phyloP scores from a whole-genome alignment of 1,140 invertebrate species.

The Zaprionus lachaisei region DNA sequence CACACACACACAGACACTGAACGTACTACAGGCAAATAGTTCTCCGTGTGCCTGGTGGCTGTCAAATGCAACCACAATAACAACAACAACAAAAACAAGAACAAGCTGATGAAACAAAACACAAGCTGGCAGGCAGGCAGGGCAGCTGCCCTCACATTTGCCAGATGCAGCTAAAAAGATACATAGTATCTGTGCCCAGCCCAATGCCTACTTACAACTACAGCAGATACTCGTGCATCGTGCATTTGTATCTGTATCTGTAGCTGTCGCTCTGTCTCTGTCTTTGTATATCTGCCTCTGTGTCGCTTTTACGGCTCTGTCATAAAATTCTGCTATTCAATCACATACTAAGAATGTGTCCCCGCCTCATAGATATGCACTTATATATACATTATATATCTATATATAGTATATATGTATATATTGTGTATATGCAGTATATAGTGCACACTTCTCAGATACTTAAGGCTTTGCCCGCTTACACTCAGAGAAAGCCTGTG shows the following conservation, averaged over 20 bases:
- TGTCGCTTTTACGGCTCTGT: slow-evolving; percentile 43
- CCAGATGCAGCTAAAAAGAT: slow-evolving; percentile 61
- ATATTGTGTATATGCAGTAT: slow-evolving; percentile 8
- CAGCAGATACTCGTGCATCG: slow-evolving; percentile 41
- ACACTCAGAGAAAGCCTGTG: not conserved
- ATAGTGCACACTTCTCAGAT: slow-evolving; percentile 1
- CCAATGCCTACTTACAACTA: slow-evolving; percentile 41
- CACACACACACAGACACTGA: not conserved
- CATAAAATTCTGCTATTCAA: slow-evolving; percentile 44
- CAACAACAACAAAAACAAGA: slow-evolving; percentile 13
- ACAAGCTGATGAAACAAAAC: slow-evolving; percentile 6
- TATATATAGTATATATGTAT: slow-evolving; percentile 11
- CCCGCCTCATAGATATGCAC: slow-evolving; percentile 1
- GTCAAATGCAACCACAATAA: slow-evolving; percentile 49
- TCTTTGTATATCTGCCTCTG: slow-evolving; percentile 23
- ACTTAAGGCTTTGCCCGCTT: not conserved
- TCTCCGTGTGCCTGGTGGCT: slow-evolving; percentile 42
- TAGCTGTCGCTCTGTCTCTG: slow-evolving; percentile 28
- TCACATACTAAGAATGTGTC: slow-evolving; percentile 31
- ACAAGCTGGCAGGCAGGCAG: slow-evolving; percentile 39
- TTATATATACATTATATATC: not conserved
- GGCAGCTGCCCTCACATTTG: slow-evolving; percentile 75
- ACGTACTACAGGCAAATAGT: slow-evolving; percentile 22
- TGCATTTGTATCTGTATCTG: slow-evolving; percentile 63
- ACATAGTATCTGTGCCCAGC: slow-evolving; percentile 26